Evolutionary conservation across 2,113 vertebrate species (phyloP).

Genomic region (Phasianus colchicus): DNA sequence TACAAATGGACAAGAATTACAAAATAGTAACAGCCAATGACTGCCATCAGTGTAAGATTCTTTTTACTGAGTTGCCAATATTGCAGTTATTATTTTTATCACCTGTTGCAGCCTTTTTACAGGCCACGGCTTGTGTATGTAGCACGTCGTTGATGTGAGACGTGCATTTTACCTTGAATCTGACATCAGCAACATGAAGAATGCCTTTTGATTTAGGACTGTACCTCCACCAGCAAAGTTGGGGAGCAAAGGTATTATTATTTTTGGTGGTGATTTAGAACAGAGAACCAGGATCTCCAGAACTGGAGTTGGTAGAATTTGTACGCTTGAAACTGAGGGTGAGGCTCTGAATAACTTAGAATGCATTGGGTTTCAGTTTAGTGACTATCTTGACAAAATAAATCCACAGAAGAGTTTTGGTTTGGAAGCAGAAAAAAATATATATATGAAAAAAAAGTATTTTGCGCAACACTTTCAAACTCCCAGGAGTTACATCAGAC

Average conservation of each 20-base stretch:
- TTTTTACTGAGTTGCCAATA: constrained; percentile 43
- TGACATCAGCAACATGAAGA: not conserved
- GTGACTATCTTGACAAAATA: not conserved
- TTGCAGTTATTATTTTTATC: not conserved
- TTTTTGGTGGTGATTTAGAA: not conserved
- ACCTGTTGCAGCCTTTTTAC: not conserved
- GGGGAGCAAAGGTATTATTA: not conserved
- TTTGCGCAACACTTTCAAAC: constrained; percentile 61
- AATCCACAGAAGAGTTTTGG: not conserved
- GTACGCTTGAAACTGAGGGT: not conserved
- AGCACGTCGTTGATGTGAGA: not conserved
- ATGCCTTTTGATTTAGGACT: not conserved
- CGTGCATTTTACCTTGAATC: not conserved
- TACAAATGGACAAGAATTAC: constrained; percentile 98
- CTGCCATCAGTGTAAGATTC: constrained; percentile 50
- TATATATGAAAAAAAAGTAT: not conserved
- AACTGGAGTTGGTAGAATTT: not conserved
- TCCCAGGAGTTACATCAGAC: constrained; percentile 49
- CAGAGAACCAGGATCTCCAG: not conserved
- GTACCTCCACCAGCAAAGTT: not conserved
- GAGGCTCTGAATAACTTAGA: not conserved
- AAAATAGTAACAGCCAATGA: constrained; percentile 88
- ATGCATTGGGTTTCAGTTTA: not conserved
- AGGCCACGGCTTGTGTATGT: not conserved
- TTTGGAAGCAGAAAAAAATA: too few species aligned